phyloP scores from a whole-genome alignment of 2,888 invertebrate genomes.

The Ctena decussata region DNA sequence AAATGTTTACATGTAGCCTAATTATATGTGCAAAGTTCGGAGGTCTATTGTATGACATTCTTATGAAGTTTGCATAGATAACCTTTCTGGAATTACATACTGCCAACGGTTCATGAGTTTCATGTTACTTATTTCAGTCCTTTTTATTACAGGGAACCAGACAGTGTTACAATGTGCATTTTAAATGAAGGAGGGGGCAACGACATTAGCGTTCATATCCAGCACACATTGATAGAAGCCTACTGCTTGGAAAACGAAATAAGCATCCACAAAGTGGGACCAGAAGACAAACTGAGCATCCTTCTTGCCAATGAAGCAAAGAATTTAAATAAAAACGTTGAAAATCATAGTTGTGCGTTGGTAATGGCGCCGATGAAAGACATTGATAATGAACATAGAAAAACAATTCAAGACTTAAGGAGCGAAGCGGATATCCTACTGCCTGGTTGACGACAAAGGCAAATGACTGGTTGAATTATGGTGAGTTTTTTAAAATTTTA shows the following conservation, averaged over 20 bases:
- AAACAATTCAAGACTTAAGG: not conserved
- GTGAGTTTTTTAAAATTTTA: not conserved
- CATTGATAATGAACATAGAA: no score
- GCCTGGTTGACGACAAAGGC: not conserved
- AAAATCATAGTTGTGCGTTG: not conserved
- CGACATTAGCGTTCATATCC: constrained; percentile 74
- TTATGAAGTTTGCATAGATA: no score
- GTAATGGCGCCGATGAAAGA: not conserved
- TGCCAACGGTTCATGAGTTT: no score
- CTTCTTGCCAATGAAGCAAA: not conserved
- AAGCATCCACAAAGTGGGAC: constrained; percentile 64
- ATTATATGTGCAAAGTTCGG: no score
- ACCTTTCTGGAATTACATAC: no score
- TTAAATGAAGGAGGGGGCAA: constrained; percentile 55
- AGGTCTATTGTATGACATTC: no score
- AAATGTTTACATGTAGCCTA: no score
- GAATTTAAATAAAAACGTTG: not conserved
- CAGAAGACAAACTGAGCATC: not conserved
- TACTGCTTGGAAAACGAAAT: constrained; percentile 79
- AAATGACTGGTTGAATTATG: not conserved
- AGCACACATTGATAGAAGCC: constrained; percentile 75
- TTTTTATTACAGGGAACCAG: constrained; percentile 61
- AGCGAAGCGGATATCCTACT: not conserved
- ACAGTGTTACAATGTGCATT: constrained; percentile 74
- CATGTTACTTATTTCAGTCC: not conserved